phyloP scores from a whole-genome alignment of 2,797 vertebrate genomes.

The Tamandua tetradactyla region DNA sequence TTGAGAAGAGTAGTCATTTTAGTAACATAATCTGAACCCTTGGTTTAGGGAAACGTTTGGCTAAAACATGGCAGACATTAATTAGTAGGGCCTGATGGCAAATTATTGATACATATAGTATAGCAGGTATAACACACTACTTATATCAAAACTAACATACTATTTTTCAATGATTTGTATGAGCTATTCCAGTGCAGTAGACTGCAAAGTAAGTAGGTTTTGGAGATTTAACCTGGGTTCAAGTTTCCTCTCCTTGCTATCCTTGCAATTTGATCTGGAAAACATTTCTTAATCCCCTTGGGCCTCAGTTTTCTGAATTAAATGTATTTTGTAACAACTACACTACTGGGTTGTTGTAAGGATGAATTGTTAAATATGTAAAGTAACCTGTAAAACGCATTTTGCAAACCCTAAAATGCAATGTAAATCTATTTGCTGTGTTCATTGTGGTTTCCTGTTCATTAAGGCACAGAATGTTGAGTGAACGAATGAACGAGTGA shows the following conservation, averaged over 20 bases:
- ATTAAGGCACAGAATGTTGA: neutral
- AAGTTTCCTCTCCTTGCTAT: neutral
- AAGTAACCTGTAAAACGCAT: neutral
- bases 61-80: neutral
- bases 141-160: neutral
- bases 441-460: neutral
- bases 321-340: neutral
- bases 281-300: neutral
- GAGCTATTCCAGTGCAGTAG: neutral
- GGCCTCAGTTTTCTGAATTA: slow-evolving; percentile 27
- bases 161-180: slow-evolving; percentile 4
- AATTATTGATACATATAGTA: neutral
- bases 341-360: neutral
- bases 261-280: slow-evolving; percentile 19
- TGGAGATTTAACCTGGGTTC: neutral
- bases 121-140: neutral
- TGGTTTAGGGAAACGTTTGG: slow-evolving; percentile 21
- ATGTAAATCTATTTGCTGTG: neutral
- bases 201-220: slow-evolving; percentile 5
- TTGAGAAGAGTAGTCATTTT: slow-evolving; percentile 45
- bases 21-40: neutral
- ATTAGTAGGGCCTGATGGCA: neutral
- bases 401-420: neutral
- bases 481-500: neutral
- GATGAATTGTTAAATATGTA: neutral